Evolutionary conservation across 2,113 vertebrate species (phyloP).

Genomic region (Calypte anna): DNA sequence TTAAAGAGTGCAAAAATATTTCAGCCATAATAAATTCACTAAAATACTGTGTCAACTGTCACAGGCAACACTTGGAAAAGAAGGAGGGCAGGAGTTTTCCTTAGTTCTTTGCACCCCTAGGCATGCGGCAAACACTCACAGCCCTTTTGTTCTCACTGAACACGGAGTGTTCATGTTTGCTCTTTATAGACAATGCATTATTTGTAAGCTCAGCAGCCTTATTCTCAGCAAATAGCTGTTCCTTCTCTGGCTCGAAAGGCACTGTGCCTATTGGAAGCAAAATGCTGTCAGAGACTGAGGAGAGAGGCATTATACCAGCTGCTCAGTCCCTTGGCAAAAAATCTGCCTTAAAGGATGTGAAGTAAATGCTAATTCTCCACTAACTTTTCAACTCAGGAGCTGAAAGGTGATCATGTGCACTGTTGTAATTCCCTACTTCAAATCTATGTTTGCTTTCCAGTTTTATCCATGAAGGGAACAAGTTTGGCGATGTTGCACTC

Average conservation of each 20-base stretch:
- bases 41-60: neutral
- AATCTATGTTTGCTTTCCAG: neutral
- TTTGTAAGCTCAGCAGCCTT: neutral
- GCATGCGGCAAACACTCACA: neutral
- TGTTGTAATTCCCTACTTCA: neutral
- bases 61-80: neutral
- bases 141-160: neutral
- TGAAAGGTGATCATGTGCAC: neutral
- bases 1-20: neutral
- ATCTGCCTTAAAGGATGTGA: neutral
- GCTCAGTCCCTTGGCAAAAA: neutral
- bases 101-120: neutral
- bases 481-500: neutral
- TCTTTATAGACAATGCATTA: neutral
- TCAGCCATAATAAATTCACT: neutral
- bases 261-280: neutral
- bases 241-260: neutral
- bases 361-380: neutral
- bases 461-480: neutral
- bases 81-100: neutral
- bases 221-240: neutral
- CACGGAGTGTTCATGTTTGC: neutral
- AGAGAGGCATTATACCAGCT: neutral
- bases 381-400: neutral
- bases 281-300: neutral